A percentile compares a stretch with the other conserved stretches of the same genome.
These are phyloP conservation scores for Lamprotornis superbus DNA, from an alignment of 2,113 vertebrate genomes.

Conservation along the genomic window DNA sequence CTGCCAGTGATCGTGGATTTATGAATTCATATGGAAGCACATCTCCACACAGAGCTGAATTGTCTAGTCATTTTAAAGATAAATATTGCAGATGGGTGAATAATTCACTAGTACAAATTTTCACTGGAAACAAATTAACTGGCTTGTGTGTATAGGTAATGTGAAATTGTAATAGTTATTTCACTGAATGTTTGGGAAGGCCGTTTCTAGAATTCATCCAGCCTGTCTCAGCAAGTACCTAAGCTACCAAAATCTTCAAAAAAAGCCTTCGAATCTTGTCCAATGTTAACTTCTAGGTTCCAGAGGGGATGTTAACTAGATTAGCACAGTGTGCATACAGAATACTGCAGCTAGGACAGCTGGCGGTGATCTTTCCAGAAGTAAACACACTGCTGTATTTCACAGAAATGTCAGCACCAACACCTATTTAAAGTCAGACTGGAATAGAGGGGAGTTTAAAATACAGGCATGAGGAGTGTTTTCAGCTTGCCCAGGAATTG, in stretches of 20 bases:
- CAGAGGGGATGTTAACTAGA: background rate
- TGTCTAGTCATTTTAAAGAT: conserved; percentile 50
- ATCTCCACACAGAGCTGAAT: conserved; percentile 20
- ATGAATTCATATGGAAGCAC: background rate
- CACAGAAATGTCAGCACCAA: background rate
- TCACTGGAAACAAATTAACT: conserved; percentile 54
- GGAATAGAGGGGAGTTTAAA: background rate
- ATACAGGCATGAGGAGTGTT: background rate
- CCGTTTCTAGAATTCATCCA: background rate
- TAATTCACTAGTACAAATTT: conserved; percentile 58
- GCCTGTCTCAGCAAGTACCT: background rate
- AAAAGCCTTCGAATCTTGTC: background rate
- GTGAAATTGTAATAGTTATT: conserved; percentile 4
- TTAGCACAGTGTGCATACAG: background rate
- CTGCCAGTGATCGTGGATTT: conserved; percentile 28
- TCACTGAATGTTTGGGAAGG: background rate
- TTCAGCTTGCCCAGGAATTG: background rate
- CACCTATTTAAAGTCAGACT: background rate
- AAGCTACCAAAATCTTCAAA: background rate
- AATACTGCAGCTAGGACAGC: conserved; percentile 6
- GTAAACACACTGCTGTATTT: conserved; percentile 45
- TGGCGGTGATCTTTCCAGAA: conserved; percentile 59
- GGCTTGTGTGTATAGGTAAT: conserved; percentile 24
- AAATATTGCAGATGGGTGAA: conserved; percentile 64
- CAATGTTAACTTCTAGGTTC: background rate